Conservation (phyloP, 2,797 vertebrate species). For the Coracias cyanogaster region DNA sequence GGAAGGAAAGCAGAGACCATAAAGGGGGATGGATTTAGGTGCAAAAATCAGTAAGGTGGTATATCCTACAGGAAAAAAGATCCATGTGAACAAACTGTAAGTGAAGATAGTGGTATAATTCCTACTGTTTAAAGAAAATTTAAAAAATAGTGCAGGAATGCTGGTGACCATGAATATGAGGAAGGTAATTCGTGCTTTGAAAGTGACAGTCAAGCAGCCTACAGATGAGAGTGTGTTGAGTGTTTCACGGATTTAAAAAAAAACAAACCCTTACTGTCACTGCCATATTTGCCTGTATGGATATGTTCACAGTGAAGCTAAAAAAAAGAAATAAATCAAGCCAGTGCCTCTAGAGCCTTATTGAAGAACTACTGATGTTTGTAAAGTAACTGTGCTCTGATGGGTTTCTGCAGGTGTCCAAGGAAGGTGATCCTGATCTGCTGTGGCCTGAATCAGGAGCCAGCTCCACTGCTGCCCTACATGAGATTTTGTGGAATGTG, state of each 20-base stretch:
- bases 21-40: not conserved
- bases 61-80: not conserved
- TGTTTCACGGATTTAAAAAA: not conserved
- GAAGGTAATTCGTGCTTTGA: not conserved
- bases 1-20: not conserved
- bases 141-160: not conserved
- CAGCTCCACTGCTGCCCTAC: accelerated
- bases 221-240: accelerated
- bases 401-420: not conserved
- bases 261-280: not conserved
- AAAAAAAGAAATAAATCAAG: not conserved
- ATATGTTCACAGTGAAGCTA: not conserved
- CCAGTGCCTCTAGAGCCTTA: not conserved
- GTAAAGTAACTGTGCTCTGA: not conserved
- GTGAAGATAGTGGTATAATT: not conserved
- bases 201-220: not conserved
- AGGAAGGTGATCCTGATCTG: not conserved
- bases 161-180: not conserved
- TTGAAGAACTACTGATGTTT: not conserved
- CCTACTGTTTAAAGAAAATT: not conserved
- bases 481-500: not conserved
- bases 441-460: not conserved
- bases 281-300: not conserved
- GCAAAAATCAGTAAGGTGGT: not conserved
- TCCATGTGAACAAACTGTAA: not conserved